Evolutionary conservation across 1,140 invertebrate genomes (phyloP).

Genomic region (Melanaphis sacchari): DNA sequence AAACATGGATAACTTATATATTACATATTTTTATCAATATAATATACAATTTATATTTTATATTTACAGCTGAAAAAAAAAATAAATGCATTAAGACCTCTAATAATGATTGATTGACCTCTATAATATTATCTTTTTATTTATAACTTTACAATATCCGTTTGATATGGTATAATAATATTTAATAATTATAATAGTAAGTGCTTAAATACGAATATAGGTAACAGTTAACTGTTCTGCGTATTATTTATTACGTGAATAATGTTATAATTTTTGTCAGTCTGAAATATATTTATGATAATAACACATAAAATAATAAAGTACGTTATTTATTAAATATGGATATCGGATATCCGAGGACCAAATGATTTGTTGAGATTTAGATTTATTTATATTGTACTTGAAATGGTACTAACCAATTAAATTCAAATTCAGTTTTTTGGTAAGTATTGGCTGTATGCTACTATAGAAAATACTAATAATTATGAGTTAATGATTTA

Average conservation of each 20-base stretch:
- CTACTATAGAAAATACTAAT: no score
- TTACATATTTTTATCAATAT: neutral
- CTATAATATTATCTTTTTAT: neutral
- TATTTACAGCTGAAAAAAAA: neutral
- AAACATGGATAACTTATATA: neutral
- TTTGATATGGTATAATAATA: neutral
- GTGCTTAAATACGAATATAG: neutral
- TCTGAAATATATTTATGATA: neutral
- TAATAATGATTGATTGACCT: neutral
- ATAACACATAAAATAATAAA: neutral
- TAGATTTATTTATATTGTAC: neutral
- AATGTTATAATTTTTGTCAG: neutral
- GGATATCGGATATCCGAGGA: no score
- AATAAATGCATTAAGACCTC: neutral
- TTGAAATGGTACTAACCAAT: no score
- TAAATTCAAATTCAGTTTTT: no score
- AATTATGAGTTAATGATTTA: no score
- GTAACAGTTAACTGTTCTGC: neutral
- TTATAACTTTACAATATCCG: neutral
- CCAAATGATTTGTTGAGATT: neutral
- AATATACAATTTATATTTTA: neutral
- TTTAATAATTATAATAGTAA: neutral
- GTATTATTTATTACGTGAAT: neutral
- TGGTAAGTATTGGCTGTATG: no score
- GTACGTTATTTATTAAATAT: neutral